phyloP scores from a whole-genome alignment of 2,888 invertebrate genomes.

The Tethea ocularis region DNA sequence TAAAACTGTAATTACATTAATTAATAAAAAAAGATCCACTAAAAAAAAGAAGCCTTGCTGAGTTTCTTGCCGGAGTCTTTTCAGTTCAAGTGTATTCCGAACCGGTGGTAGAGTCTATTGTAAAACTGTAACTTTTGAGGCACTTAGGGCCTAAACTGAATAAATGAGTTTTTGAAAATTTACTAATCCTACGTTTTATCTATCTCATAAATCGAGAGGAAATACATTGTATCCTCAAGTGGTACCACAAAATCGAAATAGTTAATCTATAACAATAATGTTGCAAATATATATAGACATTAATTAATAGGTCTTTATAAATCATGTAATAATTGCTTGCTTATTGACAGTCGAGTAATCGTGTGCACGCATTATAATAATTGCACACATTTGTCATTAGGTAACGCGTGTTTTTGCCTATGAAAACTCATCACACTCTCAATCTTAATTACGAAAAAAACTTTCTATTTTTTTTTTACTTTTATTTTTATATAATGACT shows the following conservation, averaged over 20 bases:
- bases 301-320: slow-evolving; percentile 53
- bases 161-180: too few species aligned
- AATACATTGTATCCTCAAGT: background rate
- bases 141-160: too few species aligned
- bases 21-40: too few species aligned
- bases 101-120: too few species aligned
- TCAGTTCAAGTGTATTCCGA: too few species aligned
- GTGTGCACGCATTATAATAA: slow-evolving; percentile 29
- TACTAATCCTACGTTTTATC: background rate
- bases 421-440: slow-evolving; percentile 14
- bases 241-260: background rate
- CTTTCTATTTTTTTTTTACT: too few species aligned
- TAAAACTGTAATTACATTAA: too few species aligned
- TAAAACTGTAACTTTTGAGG: too few species aligned
- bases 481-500: too few species aligned
- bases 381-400: slow-evolving; percentile 21
- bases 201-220: background rate
- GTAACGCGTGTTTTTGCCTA: slow-evolving; percentile 10
- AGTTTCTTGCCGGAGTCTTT: too few species aligned
- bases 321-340: slow-evolving; percentile 47
- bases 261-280: slow-evolving; percentile 40
- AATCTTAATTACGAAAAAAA: too few species aligned
- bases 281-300: slow-evolving; percentile 52
- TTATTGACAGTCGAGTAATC: slow-evolving; percentile 31
- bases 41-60: too few species aligned